A percentile compares a stretch with the other conserved stretches of the same genome.
phyloP scores from a whole-genome alignment of 2,113 vertebrate genomes.

The Nesogale talazaci region DNA sequence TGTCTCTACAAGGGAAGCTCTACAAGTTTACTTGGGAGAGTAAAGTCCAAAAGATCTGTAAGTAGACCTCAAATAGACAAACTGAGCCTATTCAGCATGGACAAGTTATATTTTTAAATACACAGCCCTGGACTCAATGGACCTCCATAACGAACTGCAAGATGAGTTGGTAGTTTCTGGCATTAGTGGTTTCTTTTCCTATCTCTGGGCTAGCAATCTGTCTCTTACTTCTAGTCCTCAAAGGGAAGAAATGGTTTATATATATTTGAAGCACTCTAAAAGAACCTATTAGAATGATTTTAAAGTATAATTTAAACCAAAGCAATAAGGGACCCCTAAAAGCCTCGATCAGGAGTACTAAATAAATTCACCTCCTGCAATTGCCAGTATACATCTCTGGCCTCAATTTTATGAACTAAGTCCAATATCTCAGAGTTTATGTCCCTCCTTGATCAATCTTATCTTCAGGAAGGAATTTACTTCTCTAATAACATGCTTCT shows the following conservation, averaged over 20 bases:
- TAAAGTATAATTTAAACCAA: slow-evolving; percentile 54
- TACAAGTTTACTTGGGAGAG: not conserved
- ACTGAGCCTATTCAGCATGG: not conserved
- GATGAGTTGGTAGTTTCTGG: not conserved
- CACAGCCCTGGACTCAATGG: not conserved
- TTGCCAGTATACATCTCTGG: not conserved
- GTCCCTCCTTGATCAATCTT: slow-evolving; percentile 55
- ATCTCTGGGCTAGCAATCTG: not conserved
- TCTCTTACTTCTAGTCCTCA: not conserved
- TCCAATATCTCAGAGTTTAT: slow-evolving; percentile 26
- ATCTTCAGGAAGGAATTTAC: slow-evolving; percentile 45
- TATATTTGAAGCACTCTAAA: slow-evolving; percentile 34
- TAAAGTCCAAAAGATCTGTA: too few relatives aligned
- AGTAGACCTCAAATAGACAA: not conserved
- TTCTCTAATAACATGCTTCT: slow-evolving; percentile 56
- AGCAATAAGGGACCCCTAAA: slow-evolving; percentile 55
- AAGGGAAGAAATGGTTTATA: not conserved
- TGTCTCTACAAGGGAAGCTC: not conserved
- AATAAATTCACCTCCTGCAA: slow-evolving; percentile 64
- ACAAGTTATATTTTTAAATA: not conserved
- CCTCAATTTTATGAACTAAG: slow-evolving; percentile 59
- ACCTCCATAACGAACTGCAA: not conserved
- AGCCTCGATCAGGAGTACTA: slow-evolving; percentile 49
- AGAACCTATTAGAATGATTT: slow-evolving; percentile 46
- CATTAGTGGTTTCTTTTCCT: not conserved